Evolutionary conservation across 2,797 vertebrate genomes (phyloP), one percentile per base, ranked within the genome.

Genomic region (Hydrocynus forskahlii): DNA sequence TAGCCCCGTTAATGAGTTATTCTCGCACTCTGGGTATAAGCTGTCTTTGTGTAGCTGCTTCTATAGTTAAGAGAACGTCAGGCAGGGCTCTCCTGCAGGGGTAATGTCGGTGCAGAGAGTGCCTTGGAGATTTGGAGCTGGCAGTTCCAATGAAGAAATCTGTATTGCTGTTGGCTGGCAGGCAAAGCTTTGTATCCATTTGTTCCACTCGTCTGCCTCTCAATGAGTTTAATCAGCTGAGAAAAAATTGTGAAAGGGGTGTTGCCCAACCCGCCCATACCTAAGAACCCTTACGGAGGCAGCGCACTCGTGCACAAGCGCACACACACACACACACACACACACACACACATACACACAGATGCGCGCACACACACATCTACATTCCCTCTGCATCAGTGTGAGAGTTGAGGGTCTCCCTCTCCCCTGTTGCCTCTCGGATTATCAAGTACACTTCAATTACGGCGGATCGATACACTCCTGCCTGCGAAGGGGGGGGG

Each of bases 141-240:
- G 91, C 91, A 80, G 89, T 93, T 92, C 93, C 91, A 93, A 94
- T 93, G 92, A 94, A 94, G 92, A 94, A 94, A 94, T 92, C 91
- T 92, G 92, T 93, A 93, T 92, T 92, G 93, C 92, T 94, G 93
- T 92, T 94, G 94, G 93, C 91, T 94, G 93, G 92, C 92, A 95
- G 92, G 94, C 93, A 92, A 94, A 94, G 94, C 93, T 95, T 94
- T 95, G 95, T 96, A 95, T 96, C 93, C 93, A 95, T 97, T 96
- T 95, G 93, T 95, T 95, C 94, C 92, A 94, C 93, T 94, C 94
- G 94, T 94, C 95, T 93, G 92, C 89, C 88, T 94, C 92, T 95
- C 94, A 96, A 96, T 96, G 95, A 96, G 95, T 94, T 96, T 96
- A 96, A 96, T 96, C 95, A 95, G 94, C 94, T 96, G 95, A 95